A percentile compares a stretch with the other conserved stretches of the same genome.
Evolutionary conservation across 2,888 invertebrate species (phyloP).

Genomic region (Prionchulus punctatus): DNA sequence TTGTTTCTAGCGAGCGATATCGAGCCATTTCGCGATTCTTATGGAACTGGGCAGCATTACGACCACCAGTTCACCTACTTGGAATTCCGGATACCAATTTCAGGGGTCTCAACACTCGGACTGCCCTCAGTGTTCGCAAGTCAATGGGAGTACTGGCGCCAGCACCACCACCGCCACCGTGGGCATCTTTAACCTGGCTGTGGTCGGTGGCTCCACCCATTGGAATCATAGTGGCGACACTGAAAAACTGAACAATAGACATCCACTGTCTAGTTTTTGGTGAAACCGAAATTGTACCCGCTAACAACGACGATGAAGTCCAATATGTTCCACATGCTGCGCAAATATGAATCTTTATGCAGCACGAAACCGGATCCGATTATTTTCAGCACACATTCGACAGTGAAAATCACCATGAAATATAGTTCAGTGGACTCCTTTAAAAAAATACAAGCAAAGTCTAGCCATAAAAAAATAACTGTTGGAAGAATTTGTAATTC

Average conservation of each 20-base stretch:
- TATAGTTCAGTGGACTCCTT: conserved; percentile 97
- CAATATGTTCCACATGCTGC: conserved; percentile 99
- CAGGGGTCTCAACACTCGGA: conserved; percentile 96
- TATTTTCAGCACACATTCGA: conserved; percentile 99
- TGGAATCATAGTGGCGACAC: conserved; percentile 30
- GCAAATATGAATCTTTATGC: conserved; percentile 97
- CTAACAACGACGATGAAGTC: conserved; percentile 99
- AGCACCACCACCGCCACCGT: neutral
- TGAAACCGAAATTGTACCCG: conserved; percentile 53
- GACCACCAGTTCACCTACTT: conserved; percentile 56
- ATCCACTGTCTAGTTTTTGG: too few relatives aligned
- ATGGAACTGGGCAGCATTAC: neutral
- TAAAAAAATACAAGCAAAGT: neutral
- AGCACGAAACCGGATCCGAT: conserved; percentile 98
- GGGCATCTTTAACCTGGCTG: neutral
- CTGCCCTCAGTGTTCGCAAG: conserved; percentile 95
- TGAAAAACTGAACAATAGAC: too few relatives aligned
- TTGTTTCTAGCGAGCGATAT: neutral
- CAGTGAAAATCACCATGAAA: conserved; percentile 99
- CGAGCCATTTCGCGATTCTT: neutral
- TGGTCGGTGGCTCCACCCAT: conserved; percentile 14
- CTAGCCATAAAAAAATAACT: neutral
- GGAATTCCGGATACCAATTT: conserved; percentile 99
- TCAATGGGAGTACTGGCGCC: conserved; percentile 55
- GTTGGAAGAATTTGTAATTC: conserved; percentile 25